These are phyloP conservation scores for Agelas oroides DNA, from an alignment of 37 sponge, comb jelly and placozoan genomes.

Conservation along the genomic window DNA sequence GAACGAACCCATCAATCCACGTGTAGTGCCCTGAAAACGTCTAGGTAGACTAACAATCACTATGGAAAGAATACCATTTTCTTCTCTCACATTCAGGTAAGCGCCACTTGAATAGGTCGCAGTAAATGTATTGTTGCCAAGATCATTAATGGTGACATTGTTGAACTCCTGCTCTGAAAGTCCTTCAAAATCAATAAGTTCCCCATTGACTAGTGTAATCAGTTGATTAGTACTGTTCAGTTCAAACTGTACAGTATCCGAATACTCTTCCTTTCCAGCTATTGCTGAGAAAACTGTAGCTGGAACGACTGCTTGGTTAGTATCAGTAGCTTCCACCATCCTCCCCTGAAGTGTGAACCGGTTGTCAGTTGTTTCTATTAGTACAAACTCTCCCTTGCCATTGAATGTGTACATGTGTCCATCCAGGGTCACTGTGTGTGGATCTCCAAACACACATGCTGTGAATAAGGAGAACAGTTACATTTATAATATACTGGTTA, in stretches of 20 bases:
- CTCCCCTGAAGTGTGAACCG: constrained; percentile 75
- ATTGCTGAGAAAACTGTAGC: constrained; percentile 77
- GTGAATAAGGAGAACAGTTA: neutral
- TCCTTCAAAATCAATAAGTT: constrained; percentile 48
- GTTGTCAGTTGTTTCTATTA: constrained; percentile 62
- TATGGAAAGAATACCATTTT: constrained; percentile 42
- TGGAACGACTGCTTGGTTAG: constrained; percentile 2
- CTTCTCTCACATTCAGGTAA: constrained; percentile 19
- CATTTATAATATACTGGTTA: neutral
- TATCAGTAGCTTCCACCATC: constrained; percentile 50
- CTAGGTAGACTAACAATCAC: constrained; percentile 37
- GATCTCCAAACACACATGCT: constrained; percentile 79
- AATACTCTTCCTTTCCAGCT: constrained; percentile 35
- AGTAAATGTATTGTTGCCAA: constrained; percentile 21
- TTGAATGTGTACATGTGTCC: constrained; percentile 73
- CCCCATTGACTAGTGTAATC: constrained; percentile 38
- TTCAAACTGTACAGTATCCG: constrained; percentile 64
- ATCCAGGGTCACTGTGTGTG: constrained; percentile 81
- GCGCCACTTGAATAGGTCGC: constrained; percentile 52
- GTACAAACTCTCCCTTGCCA: constrained; percentile 76
- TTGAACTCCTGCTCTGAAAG: constrained; percentile 36
- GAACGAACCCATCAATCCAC: constrained; percentile 71
- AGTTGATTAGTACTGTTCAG: neutral
- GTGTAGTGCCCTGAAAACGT: constrained; percentile 9
- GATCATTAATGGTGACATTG: constrained; percentile 28